A percentile compares a stretch with the other conserved stretches of the same genome.
These are phyloP conservation scores for Platycnemis pennipes DNA, from an alignment of 2,888 invertebrate genomes.

Conservation along the genomic window DNA sequence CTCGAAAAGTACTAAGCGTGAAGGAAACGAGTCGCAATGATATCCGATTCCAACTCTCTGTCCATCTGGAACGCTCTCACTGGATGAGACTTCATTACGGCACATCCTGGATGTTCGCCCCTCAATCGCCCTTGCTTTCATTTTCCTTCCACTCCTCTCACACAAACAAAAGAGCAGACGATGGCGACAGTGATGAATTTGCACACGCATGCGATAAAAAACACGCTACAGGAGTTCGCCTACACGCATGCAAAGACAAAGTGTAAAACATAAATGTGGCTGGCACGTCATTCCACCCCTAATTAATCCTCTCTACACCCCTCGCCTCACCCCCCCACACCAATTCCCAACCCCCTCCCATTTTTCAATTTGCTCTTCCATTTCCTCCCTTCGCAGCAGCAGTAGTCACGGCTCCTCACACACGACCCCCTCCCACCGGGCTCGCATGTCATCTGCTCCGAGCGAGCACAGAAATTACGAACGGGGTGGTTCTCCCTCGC, in stretches of 20 bases:
- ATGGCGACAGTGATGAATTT: too few relatives aligned
- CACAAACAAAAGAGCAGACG: not conserved
- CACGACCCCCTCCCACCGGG: not conserved
- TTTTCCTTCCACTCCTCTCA: too few relatives aligned
- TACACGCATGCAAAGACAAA: not conserved
- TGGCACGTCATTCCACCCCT: not conserved
- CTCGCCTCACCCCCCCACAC: not conserved
- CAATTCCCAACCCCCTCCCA: conserved; percentile 8
- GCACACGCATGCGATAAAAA: not conserved
- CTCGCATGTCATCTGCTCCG: conserved; percentile 19
- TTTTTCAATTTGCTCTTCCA: conserved; percentile 64
- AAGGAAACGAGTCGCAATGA: too few relatives aligned
- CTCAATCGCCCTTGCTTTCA: too few relatives aligned
- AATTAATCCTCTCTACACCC: not conserved
- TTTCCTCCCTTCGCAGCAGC: conserved; percentile 13
- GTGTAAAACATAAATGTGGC: not conserved
- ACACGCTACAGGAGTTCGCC: not conserved
- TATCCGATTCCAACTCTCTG: too few relatives aligned
- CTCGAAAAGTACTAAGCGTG: too few relatives aligned
- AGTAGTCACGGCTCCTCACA: not conserved
- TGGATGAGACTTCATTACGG: too few relatives aligned
- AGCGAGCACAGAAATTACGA: not conserved
- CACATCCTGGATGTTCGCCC: too few relatives aligned
- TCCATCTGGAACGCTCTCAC: too few relatives aligned
- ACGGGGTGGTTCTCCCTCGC: not conserved